These are phyloP conservation scores for Popillia japonica DNA, from an alignment of 1,140 invertebrate species.

Conservation along the genomic window DNA sequence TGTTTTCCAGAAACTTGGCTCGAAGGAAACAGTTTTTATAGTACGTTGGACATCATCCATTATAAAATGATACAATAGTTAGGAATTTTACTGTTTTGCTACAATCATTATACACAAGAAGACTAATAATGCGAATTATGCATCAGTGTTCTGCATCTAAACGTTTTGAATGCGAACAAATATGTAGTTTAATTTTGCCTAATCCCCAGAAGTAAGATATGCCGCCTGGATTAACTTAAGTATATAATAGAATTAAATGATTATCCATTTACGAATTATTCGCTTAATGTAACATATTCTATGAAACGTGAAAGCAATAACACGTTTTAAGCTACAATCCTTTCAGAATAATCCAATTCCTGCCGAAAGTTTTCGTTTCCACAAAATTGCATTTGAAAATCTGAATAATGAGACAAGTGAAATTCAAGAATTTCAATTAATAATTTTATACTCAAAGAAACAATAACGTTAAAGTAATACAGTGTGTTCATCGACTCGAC, in stretches of 20 bases:
- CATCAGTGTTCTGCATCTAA: too few relatives aligned
- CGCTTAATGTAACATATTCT: background rate
- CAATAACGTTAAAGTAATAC: background rate
- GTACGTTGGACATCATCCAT: too few relatives aligned
- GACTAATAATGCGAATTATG: too few relatives aligned
- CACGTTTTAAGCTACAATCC: background rate
- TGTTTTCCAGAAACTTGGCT: too few relatives aligned
- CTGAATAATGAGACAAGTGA: background rate
- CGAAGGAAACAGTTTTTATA: too few relatives aligned
- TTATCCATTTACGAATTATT: background rate
- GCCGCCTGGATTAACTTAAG: background rate
- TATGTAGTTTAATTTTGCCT: background rate
- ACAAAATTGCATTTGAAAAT: constrained; percentile 1
- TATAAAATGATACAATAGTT: too few relatives aligned
- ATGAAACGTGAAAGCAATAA: background rate
- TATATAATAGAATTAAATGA: background rate
- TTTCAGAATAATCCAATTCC: background rate
- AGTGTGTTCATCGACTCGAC: too few relatives aligned
- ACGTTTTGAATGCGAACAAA: too few relatives aligned
- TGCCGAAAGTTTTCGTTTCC: background rate
- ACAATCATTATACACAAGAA: too few relatives aligned
- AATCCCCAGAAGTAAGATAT: background rate
- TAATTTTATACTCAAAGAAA: background rate
- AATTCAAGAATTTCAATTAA: background rate
- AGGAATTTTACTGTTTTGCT: too few relatives aligned